phyloP scores from a whole-genome alignment of 2,888 invertebrate genomes.

The Caenorhabditis imperialis region DNA sequence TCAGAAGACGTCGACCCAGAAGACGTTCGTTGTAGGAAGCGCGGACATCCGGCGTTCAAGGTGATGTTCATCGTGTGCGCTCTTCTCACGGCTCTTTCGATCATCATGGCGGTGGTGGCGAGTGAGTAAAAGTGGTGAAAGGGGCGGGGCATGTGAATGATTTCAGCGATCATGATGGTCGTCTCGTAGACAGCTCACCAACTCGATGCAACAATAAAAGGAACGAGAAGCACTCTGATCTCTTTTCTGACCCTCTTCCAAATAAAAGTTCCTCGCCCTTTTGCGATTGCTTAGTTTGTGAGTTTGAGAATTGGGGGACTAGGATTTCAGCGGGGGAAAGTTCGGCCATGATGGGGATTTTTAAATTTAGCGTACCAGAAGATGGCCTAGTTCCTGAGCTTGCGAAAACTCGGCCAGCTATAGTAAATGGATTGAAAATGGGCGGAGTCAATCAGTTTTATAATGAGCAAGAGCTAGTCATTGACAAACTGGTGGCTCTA shows the following conservation, averaged over 20 bases:
- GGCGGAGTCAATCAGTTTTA: too few relatives aligned
- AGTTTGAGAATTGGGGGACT: too few relatives aligned
- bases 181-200: background rate
- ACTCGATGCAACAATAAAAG: background rate
- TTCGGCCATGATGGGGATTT: too few relatives aligned
- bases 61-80: constrained; percentile 46
- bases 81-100: constrained; percentile 40
- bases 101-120: constrained; percentile 32
- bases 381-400: too few relatives aligned
- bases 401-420: too few relatives aligned
- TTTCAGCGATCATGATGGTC: constrained; percentile 51
- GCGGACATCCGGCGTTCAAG: constrained; percentile 52
- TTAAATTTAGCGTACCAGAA: too few relatives aligned
- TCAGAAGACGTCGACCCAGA: background rate
- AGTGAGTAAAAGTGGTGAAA: constrained; percentile 7
- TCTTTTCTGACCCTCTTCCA: constrained; percentile 1
- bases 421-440: too few relatives aligned
- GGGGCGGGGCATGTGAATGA: background rate
- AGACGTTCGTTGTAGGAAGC: constrained; percentile 33
- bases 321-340: too few relatives aligned
- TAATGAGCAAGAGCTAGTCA: too few relatives aligned
- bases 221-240: constrained; percentile 1
- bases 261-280: too few relatives aligned
- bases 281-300: too few relatives aligned
- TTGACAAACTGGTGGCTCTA: too few relatives aligned